Percentiles rank a stretch among this genome's conserved stretches.
phyloP scores from a whole-genome alignment of 1,140 invertebrate genomes.

The Ostrea denselamellosa region DNA sequence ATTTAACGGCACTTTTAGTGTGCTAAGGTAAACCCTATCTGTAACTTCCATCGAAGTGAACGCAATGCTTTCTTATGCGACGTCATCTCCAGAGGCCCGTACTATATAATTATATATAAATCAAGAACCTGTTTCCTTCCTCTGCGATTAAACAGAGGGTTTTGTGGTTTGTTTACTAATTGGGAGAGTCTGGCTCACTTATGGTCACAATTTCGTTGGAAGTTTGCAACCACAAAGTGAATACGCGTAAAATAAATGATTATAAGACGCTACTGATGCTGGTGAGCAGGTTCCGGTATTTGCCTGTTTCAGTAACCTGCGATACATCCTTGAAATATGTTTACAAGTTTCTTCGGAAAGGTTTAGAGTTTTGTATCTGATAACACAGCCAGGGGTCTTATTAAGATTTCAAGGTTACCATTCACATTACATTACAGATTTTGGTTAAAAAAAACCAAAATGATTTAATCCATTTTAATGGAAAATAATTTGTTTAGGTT shows the following conservation, averaged over 20 bases:
- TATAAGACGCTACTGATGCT: neutral
- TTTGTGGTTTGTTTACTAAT: conserved; percentile 6
- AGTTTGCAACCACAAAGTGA: neutral
- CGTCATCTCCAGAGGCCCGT: too few species aligned
- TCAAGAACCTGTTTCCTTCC: neutral
- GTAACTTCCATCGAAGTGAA: too few species aligned
- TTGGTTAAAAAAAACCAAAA: too few species aligned
- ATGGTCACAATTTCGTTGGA: neutral
- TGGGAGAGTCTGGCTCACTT: neutral
- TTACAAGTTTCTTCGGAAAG: neutral
- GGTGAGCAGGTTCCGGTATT: neutral
- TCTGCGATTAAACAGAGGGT: neutral
- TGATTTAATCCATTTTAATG: too few species aligned
- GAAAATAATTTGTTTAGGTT: too few species aligned
- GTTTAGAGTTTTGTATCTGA: neutral
- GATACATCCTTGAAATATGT: conserved; percentile 18
- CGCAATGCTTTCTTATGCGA: too few species aligned
- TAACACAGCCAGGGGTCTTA: conserved; percentile 1
- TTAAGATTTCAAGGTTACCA: conserved; percentile 12
- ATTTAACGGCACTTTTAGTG: too few species aligned
- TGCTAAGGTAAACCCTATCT: too few species aligned
- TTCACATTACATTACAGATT: too few species aligned
- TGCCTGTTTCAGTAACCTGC: neutral
- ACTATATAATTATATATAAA: neutral
- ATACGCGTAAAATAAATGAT: conserved; percentile 21